Conservation (phyloP, 2,888 invertebrate genomes). For the Altica lythri region DNA sequence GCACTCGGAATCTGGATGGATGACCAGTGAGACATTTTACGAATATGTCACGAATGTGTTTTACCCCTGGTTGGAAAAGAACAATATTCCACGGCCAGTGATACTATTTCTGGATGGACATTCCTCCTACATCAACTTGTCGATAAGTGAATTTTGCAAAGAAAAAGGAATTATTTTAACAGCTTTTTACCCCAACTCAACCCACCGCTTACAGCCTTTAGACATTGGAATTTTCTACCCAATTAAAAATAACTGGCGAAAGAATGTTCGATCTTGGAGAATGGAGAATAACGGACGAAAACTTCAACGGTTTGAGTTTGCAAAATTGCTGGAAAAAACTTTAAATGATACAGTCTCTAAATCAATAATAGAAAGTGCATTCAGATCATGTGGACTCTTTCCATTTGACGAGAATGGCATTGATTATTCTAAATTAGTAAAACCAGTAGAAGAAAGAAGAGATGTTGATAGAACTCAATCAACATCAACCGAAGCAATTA, state of each 20-base stretch:
- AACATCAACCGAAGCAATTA: no score
- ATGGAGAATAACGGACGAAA: no score
- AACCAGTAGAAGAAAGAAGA: no score
- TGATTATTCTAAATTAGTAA: no score
- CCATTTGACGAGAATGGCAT: no score
- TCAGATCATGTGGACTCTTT: no score
- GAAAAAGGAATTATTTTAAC: conserved; percentile 13
- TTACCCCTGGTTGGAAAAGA: conserved; percentile 14
- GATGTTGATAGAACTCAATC: no score
- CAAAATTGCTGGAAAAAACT: no score
- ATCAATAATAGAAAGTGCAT: no score
- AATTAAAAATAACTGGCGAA: conserved; percentile 1
- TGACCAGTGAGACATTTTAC: conserved; percentile 18
- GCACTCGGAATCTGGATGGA: conserved; percentile 31
- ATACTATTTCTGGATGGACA: conserved; percentile 20
- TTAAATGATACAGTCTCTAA: no score
- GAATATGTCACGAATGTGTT: conserved; percentile 19
- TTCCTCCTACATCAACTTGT: conserved; percentile 14
- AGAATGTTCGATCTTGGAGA: no score
- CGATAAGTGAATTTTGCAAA: conserved; percentile 20
- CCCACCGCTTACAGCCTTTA: conserved; percentile 13
- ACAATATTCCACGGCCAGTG: conserved; percentile 8
- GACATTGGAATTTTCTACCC: conserved; percentile 5
- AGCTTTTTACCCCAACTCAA: conserved; percentile 14
- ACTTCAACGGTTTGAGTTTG: no score